These are phyloP conservation scores for Tetragonula carbonaria DNA, from an alignment of 2,888 invertebrate genomes.

Conservation along the genomic window DNA sequence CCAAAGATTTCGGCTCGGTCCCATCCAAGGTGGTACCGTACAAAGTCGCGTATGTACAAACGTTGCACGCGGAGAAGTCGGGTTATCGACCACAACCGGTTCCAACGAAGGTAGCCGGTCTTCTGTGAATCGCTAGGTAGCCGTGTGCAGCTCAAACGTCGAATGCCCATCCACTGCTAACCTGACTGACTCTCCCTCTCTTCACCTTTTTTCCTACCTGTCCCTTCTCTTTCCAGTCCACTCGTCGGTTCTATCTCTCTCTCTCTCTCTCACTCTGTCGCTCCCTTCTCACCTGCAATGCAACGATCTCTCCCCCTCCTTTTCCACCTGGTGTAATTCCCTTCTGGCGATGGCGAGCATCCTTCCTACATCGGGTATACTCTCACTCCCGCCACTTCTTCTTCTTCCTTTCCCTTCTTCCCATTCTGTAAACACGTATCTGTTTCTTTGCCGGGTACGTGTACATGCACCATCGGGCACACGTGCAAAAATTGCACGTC, in stretches of 20 bases:
- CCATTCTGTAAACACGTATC: conserved; percentile 39
- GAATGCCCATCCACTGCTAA: conserved; percentile 60
- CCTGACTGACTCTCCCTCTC: conserved; percentile 47
- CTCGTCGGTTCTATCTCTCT: conserved; percentile 7
- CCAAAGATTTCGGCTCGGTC: not conserved
- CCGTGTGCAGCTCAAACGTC: conserved; percentile 68
- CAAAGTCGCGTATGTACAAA: not conserved
- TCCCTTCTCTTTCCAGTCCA: not conserved
- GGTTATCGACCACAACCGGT: conserved; percentile 76
- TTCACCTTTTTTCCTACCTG: conserved; percentile 6
- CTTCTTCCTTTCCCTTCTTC: conserved; percentile 48
- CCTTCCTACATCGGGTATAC: conserved; percentile 53
- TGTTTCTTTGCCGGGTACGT: conserved; percentile 13
- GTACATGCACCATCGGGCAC: conserved; percentile 13
- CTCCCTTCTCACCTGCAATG: too few relatives aligned
- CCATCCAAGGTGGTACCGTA: conserved; percentile 39
- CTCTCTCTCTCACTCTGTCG: not conserved
- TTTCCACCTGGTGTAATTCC: conserved; percentile 43
- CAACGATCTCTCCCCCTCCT: not conserved
- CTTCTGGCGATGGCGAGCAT: conserved; percentile 43
- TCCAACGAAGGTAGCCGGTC: conserved; percentile 77
- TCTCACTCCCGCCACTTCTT: conserved; percentile 55
- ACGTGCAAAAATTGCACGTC: conserved; percentile 49
- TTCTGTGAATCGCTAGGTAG: conserved; percentile 76
- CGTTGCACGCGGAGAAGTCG: conserved; percentile 32